Evolutionary conservation across 2,888 invertebrate genomes (phyloP), one percentile per base, ranked within the genome.

Genomic region (Drosophila lacicola): DNA sequence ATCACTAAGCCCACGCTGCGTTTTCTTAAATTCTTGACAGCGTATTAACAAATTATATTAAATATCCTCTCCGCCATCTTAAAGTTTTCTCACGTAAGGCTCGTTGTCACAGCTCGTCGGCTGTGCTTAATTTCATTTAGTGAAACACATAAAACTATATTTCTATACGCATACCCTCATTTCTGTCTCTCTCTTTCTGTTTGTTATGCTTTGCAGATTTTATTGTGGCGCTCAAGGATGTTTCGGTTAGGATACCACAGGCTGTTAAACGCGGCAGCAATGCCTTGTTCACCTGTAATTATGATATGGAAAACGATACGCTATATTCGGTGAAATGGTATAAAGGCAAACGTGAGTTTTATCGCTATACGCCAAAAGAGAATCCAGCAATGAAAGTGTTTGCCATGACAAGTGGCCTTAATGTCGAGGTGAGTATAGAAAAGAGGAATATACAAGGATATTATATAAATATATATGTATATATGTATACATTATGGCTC

Each of bases 271-370:
- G 94, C 62, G 95, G 95, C 50, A 94, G 94, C 62, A 94, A 94
- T 80, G 95, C 95, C 41, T 93, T 94, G 81, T 94, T 96, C 90
- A 93, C 94, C 87, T 97, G 97, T 93, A 94, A 95, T 84, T 95
- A 97, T 90, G 96, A 97, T 91, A 95, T 97, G 93, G 96, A 97
- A 92, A 95, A 95, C 25, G 95, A 95, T 53, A 95, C 95, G 14
- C 93, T 97, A 62, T 97, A 97, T 93, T 95, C 96, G 17, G 96
- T 97, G 62, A 97, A 97, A 93, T 97, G 97, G 97, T 97, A 97
- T 92, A 94, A 97, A 74, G 97, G 97, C 14, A 94, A 93, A 88
- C 94, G 95, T 86, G 97, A 97, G 93, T 97, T 97, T 93, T 97
- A 96, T 93, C 94, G 97, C 83, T 97, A 94, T 90, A 95, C 96